Evolutionary conservation across 2,113 vertebrate genomes (phyloP).

Genomic region (Irena cyanogastra): DNA sequence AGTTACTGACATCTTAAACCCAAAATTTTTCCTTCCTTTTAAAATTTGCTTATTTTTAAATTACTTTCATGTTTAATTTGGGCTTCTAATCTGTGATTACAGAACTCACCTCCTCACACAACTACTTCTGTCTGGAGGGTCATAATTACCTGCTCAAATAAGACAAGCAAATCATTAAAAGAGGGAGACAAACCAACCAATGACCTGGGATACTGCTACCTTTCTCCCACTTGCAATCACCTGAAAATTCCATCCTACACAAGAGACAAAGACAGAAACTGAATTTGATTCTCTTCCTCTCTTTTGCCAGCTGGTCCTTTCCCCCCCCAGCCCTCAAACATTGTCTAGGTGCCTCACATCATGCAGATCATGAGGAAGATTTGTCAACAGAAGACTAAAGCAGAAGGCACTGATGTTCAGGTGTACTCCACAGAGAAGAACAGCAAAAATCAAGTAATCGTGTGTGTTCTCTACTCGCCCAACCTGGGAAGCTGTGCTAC

Average conservation of each 20-base stretch:
- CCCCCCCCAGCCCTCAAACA: accelerated
- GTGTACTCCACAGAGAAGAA: neutral
- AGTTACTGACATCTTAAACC: neutral
- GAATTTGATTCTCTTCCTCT: neutral
- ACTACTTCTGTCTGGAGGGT: neutral
- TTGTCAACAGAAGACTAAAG: neutral
- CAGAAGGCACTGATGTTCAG: neutral
- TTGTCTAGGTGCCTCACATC: neutral
- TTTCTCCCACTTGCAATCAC: neutral
- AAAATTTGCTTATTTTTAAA: neutral
- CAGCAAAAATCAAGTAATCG: neutral
- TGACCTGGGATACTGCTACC: neutral
- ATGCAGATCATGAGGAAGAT: neutral
- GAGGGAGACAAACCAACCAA: neutral
- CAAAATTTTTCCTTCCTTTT: neutral
- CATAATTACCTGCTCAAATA: neutral
- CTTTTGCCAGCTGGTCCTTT: neutral
- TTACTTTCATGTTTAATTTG: neutral
- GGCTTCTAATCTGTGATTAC: neutral
- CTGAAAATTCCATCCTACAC: neutral
- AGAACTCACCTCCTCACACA: neutral
- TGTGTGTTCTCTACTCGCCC: accelerated
- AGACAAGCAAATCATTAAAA: neutral
- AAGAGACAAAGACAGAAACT: neutral
- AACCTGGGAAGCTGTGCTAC: neutral